Base-by-base conservation (phyloP, 2,113 vertebrate species). In the Zootoca vivipara region DNA sequence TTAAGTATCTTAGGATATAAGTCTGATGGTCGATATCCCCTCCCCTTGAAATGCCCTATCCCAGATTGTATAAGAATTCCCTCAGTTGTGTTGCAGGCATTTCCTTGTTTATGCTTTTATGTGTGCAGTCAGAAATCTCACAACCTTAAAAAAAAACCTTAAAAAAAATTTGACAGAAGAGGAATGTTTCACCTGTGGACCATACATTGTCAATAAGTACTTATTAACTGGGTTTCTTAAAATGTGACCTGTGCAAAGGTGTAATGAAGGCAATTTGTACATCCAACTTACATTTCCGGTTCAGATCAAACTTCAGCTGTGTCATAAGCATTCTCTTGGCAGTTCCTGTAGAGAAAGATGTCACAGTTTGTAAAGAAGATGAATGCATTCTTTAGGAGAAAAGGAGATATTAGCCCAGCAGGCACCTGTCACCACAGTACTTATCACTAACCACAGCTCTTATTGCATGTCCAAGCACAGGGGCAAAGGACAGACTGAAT, bases 341-440 rank as follows among this genome's bases (percentile, higher is more conserved):
- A 78, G 10, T 40, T 35, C 64, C 33, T 64, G 0, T 1, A 26
- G 69, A 2, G 30, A 4, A 2, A 80, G 24, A 20, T 56, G 78
- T 70, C n/a, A 83, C 0, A 81, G 33, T 70, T 38, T 12, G 52
- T 79, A 38, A 84, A 4, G 0, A 22, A 3, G 78, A 74, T 74
- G 4, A 7, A 82, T 73, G 13, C 33, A 6, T 42, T 83, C 7
- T 7, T 35, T 85, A 5, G 4, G 20, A 62, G 82, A 56, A 38
- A 2, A 6, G 65, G 0, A 26, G 26, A 1, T 24, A 2, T 79
- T 26, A 52, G 3, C 1, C 0, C 26, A 67, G 30, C 80, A 40
- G 5, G 2, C 33, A 38, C 22, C 42, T n/a, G 28, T 83, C 33
- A 67, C 22, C 24, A 46, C 42, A 83, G 18, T 22, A 26, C n/a